Conservation (phyloP, 2,797 vertebrate species). For the Tinamus major region DNA sequence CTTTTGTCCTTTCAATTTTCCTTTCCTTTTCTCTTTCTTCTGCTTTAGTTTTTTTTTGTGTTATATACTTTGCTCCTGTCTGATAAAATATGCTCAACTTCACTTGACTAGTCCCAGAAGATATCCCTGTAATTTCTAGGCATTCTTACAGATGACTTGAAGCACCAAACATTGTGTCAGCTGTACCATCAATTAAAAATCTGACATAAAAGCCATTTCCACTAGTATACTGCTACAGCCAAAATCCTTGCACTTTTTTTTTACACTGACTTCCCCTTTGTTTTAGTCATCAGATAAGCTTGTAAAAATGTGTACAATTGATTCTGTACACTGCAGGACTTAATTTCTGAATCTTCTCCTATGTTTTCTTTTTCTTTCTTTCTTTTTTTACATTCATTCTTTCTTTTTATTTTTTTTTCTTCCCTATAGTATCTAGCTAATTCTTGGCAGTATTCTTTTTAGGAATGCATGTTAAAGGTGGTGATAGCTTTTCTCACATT, state of each 20-base stretch:
- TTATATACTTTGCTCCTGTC: background rate
- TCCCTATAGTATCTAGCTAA: background rate
- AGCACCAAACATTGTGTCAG: conserved; percentile 24
- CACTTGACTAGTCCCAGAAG: conserved; percentile 30
- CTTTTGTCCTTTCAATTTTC: background rate
- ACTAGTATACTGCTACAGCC: background rate
- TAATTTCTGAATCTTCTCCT: background rate
- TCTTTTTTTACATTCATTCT: no score
- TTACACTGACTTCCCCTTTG: background rate
- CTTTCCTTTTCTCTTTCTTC: background rate
- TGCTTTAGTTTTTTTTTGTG: background rate
- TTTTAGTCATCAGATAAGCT: conserved; percentile 18
- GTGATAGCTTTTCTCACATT: background rate
- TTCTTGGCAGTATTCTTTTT: background rate
- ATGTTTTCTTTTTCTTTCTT: background rate
- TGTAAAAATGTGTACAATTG: background rate
- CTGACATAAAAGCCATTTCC: conserved; percentile 26
- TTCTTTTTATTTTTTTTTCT: background rate
- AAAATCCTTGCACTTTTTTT: background rate
- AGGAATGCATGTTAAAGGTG: background rate
- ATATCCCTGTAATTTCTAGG: conserved; percentile 37
- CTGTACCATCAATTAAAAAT: conserved; percentile 53
- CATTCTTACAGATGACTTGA: conserved; percentile 36
- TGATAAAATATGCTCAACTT: conserved; percentile 21
- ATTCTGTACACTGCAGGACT: background rate